Evolutionary conservation across 2,888 invertebrate species (phyloP).

Genomic region (Melieria picta): DNA sequence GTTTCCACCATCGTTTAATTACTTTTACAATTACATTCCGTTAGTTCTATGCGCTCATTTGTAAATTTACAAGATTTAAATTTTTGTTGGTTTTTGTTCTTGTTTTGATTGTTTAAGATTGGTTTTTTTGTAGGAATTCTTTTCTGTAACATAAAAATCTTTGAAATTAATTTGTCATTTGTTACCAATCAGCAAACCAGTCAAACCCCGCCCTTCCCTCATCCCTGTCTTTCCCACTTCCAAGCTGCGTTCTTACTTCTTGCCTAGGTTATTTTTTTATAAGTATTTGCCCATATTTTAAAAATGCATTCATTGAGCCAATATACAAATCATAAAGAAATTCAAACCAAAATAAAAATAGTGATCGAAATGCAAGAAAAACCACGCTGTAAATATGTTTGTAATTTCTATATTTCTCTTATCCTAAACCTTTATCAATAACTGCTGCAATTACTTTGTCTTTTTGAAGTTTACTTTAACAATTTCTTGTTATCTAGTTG

Average conservation of each 20-base stretch:
- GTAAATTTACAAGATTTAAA: constrained; percentile 15
- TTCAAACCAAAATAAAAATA: constrained; percentile 1
- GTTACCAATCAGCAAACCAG: constrained; percentile 37
- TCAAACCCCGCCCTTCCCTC: too few relatives aligned
- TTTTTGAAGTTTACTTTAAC: too few relatives aligned
- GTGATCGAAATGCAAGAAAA: constrained; percentile 9
- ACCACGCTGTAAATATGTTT: constrained; percentile 41
- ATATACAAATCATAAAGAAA: constrained; percentile 17
- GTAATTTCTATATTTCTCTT: constrained; percentile 44
- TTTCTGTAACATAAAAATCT: constrained; percentile 30
- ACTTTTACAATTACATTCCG: background rate
- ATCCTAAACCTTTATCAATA: too few relatives aligned
- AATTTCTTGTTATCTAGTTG: too few relatives aligned
- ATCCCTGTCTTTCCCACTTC: constrained; percentile 36
- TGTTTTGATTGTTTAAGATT: constrained; percentile 29
- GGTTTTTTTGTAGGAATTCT: constrained; percentile 24
- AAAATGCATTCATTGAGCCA: background rate
- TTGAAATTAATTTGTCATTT: constrained; percentile 42
- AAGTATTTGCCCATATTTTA: background rate
- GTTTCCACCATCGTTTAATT: constrained; percentile 25
- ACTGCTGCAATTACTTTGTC: too few relatives aligned
- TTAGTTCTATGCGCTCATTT: too few relatives aligned
- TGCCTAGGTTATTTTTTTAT: background rate
- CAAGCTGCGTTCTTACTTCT: constrained; percentile 8
- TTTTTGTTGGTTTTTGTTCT: constrained; percentile 22